Base-by-base conservation (phyloP, 2,113 vertebrate genomes). In the Catharus minimus region DNA sequence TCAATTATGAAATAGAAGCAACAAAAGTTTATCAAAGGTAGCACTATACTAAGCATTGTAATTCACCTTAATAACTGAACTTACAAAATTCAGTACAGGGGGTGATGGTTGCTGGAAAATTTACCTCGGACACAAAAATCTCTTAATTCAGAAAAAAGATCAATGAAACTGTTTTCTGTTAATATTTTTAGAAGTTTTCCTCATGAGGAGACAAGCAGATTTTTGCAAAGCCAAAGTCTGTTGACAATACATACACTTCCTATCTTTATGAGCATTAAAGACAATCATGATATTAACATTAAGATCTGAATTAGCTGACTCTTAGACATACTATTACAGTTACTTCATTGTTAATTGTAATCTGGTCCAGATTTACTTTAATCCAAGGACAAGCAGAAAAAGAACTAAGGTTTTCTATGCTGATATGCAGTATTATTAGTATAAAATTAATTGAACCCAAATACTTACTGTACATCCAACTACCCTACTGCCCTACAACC, bases 21-120 rank as follows among this genome's bases (percentile, higher is more conserved):
- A 86, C 44, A 88, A 90, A 89, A 82, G 36, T 44, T 79, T 65
- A 81, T 74, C 78, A 79, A 78, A 57, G 55, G 78, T 2, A 75
- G 55, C 53, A 89, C 64, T 36, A 72, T 6, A 67, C 22, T 52
- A 79, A 84, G 32, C 55, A 71, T 50, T 62, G 64, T 27, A 44
- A 75, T 86, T 89, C 64, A 75, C 32, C 16, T 55, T 43, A 87
- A 65, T 56, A 89, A 76, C n/a, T 39, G 21, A 91, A 85, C 12
- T 69, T 74, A 43, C 1, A 89, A 81, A 95, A 88, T 75, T 74
- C 58, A 60, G 61, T 66, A 43, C 17, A 56, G 50, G 7, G 7
- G 9, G 21, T 50, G 24, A 66, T 30, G 10, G 36, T 2, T 44
- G 26, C 19, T 3, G 1, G 22, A 92, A 89, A 77, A 92, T 77